These are phyloP conservation scores for Catagonus wagneri DNA, from an alignment of 2,113 vertebrate species.

Conservation along the genomic window DNA sequence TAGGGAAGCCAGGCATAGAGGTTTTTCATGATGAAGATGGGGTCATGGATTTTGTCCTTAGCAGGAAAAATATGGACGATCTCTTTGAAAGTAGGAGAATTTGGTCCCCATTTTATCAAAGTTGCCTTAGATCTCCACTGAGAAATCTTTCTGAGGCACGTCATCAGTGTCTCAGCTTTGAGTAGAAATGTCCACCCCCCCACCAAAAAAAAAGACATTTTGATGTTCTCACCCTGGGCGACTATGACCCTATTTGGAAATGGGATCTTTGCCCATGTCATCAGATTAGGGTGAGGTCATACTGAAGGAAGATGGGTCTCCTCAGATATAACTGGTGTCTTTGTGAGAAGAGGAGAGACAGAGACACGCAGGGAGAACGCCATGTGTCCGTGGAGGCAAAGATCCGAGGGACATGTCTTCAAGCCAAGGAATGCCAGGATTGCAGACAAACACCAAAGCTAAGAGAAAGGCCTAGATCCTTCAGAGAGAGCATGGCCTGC, in stretches of 20 bases:
- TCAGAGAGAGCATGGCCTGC: background rate
- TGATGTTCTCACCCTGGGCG: background rate
- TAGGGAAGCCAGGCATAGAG: background rate
- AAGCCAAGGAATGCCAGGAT: background rate
- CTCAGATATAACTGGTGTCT: background rate
- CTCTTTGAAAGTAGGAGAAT: background rate
- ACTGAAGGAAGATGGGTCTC: background rate
- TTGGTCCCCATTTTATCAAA: background rate
- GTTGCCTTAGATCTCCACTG: background rate
- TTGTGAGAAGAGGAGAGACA: background rate
- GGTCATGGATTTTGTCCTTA: constrained; percentile 26
- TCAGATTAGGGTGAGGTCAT: background rate
- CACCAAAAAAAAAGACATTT: background rate
- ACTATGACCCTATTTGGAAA: background rate
- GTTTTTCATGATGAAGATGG: background rate
- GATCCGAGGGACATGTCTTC: background rate
- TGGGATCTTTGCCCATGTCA: background rate
- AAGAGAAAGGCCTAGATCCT: background rate
- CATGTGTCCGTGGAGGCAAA: background rate
- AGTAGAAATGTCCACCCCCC: background rate
- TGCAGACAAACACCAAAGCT: background rate
- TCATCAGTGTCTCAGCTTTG: background rate
- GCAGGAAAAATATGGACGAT: background rate
- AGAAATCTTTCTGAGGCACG: background rate
- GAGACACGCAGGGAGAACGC: background rate